Conservation (phyloP, 2,797 vertebrate species). For the Bucorvus abyssinicus region DNA sequence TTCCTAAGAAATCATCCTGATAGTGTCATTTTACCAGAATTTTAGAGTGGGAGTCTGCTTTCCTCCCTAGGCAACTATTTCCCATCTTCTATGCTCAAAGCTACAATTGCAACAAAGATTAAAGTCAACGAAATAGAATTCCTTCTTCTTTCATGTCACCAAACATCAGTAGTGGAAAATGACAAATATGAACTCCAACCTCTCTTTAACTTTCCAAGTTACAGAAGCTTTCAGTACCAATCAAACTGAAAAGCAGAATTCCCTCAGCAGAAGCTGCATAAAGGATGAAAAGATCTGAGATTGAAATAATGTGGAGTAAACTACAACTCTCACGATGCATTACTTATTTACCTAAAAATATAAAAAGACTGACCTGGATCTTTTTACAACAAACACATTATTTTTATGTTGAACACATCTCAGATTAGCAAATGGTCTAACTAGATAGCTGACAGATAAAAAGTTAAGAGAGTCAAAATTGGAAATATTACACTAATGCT, state of each 20-base stretch:
- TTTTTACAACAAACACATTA: background rate
- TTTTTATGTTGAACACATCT: background rate
- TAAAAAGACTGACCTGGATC: background rate
- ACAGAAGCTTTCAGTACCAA: background rate
- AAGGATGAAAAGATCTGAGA: background rate
- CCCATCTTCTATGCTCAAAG: background rate
- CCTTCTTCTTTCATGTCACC: background rate
- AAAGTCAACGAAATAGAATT: background rate
- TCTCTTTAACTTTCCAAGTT: background rate
- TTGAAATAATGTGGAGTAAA: background rate
- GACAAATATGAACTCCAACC: background rate
- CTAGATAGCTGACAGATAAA: background rate
- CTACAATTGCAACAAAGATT: background rate
- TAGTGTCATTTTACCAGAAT: background rate
- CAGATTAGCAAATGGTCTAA: background rate
- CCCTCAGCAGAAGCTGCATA: background rate
- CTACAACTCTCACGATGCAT: background rate
- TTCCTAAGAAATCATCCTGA: background rate
- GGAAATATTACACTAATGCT: conserved; percentile 20
- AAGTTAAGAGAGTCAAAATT: conserved; percentile 3
- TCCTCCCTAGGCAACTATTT: background rate
- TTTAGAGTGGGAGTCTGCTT: background rate
- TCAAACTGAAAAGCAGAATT: background rate
- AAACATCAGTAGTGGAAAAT: background rate
- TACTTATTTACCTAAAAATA: background rate